phyloP scores from a whole-genome alignment of 1,140 invertebrate species.

The Uloborus diversus region DNA sequence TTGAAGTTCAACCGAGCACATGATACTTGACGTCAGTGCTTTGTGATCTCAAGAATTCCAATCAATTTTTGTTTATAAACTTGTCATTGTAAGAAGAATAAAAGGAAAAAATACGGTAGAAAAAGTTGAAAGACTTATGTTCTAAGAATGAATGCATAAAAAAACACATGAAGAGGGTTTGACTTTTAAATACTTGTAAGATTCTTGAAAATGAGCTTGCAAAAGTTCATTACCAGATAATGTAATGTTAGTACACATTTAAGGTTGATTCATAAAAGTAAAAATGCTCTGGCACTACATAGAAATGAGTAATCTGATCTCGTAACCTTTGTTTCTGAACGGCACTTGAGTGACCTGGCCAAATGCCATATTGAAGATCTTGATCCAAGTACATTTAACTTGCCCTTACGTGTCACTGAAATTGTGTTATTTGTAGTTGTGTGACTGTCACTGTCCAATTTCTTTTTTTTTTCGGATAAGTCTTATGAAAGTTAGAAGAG shows the following conservation, averaged over 20 bases:
- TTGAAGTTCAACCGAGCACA: conserved; percentile 7
- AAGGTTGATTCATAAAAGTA: too few species aligned
- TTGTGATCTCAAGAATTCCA: not conserved
- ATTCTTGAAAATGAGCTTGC: too few species aligned
- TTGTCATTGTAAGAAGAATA: too few species aligned
- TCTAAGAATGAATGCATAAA: too few species aligned
- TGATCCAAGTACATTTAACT: not conserved
- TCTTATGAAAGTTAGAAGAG: not conserved
- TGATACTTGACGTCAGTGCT: conserved; percentile 11
- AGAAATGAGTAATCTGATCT: not conserved
- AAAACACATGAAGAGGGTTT: too few species aligned
- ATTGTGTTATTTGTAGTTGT: not conserved
- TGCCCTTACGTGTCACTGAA: conserved; percentile 1
- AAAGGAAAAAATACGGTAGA: too few species aligned
- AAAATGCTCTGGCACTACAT: not conserved
- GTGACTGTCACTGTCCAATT: not conserved
- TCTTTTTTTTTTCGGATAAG: too few species aligned
- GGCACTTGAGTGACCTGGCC: conserved; percentile 6
- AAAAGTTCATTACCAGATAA: too few species aligned
- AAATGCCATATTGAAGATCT: conserved; percentile 8
- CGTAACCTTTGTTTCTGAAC: not conserved
- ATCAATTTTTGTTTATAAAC: not conserved
- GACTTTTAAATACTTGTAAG: too few species aligned
- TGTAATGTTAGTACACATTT: too few species aligned
- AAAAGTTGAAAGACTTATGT: too few species aligned